These are phyloP conservation scores for Dermatemys mawii DNA, from an alignment of 2,113 vertebrate genomes.

Conservation along the genomic window DNA sequence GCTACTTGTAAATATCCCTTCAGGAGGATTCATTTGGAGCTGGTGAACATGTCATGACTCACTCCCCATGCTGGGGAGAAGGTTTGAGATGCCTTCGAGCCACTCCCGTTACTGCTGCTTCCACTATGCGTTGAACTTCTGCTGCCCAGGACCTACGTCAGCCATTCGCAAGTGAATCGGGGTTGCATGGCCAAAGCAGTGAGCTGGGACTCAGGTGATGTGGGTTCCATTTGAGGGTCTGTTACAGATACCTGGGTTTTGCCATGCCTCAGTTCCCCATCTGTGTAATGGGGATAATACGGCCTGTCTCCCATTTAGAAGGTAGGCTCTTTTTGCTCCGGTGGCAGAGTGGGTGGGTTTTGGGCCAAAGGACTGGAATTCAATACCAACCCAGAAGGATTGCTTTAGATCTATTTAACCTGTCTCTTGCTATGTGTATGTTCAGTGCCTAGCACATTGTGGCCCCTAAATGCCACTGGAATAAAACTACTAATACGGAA, in stretches of 20 bases:
- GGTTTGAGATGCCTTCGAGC: slow-evolving; percentile 33
- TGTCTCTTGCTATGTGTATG: background rate
- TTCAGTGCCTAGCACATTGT: rapidly evolving
- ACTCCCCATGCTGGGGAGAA: slow-evolving; percentile 42
- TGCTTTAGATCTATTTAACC: background rate
- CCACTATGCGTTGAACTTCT: background rate
- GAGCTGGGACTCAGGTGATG: background rate
- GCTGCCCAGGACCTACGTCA: background rate
- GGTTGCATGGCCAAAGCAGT: background rate
- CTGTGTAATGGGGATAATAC: background rate
- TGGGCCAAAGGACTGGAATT: background rate
- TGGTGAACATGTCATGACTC: background rate
- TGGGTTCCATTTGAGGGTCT: background rate
- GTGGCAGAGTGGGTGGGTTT: rapidly evolving
- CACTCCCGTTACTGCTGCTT: slow-evolving; percentile 9
- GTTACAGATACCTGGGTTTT: background rate
- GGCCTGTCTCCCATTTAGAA: no score
- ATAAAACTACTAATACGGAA: background rate
- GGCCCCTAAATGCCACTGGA: background rate
- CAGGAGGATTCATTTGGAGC: slow-evolving; percentile 43
- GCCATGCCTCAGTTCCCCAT: background rate
- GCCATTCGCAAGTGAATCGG: background rate
- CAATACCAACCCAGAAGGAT: background rate
- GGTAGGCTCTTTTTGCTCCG: background rate
- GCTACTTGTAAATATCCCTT: background rate